A percentile compares a stretch with the other conserved stretches of the same genome.
These are phyloP conservation scores for Prinia subflava DNA, from an alignment of 2,113 vertebrate genomes.

Conservation along the genomic window DNA sequence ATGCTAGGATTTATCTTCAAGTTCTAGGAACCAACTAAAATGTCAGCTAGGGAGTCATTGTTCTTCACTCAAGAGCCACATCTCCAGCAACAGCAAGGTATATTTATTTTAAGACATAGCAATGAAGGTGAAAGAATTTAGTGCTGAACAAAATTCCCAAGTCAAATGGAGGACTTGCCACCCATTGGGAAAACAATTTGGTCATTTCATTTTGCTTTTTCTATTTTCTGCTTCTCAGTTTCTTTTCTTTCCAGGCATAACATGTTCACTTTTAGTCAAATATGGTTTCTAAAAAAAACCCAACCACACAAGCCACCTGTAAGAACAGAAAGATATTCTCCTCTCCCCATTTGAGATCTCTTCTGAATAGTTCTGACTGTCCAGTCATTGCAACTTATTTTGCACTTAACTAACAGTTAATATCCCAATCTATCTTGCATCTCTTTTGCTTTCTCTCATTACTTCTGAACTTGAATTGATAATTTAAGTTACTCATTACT, in stretches of 20 bases:
- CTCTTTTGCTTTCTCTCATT: not conserved
- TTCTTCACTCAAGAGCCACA: not conserved
- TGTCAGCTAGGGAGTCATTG: not conserved
- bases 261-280: not conserved
- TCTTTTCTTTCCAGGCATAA: not conserved
- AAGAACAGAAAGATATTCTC: not conserved
- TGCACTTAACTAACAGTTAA: not conserved
- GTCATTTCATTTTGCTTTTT: not conserved
- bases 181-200: not conserved
- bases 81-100: not conserved
- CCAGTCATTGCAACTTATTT: not conserved
- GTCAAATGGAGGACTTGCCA: not conserved
- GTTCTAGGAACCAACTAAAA: not conserved
- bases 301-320: not conserved
- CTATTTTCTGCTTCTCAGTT: not conserved
- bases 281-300: not conserved
- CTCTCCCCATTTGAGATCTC: not conserved
- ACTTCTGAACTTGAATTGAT: not conserved
- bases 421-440: not conserved
- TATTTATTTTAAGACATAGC: not conserved
- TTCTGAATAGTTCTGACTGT: not conserved
- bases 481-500: not conserved
- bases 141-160: not conserved
- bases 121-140: not conserved
- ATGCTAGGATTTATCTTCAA: slow-evolving; percentile 6